Evolutionary conservation across 2,888 invertebrate genomes (phyloP), one percentile per base, ranked within the genome.

Genomic region (Drosophila maculinotata): DNA sequence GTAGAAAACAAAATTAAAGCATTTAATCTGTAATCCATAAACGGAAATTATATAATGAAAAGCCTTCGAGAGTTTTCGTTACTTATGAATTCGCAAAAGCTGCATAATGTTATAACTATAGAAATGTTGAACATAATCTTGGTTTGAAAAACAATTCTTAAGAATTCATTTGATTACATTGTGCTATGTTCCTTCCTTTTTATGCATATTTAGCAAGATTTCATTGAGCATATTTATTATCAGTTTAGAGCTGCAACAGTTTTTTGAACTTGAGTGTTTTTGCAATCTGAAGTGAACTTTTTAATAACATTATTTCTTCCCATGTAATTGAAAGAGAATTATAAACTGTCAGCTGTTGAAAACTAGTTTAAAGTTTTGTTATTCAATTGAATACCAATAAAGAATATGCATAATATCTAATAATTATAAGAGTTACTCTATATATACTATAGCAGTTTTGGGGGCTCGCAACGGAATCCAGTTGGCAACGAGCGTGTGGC

Each of bases 391-490:
- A 12, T 12, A 31, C 38, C 30, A 28, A 20, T 35, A 28, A 38
- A 44, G 12, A 17, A 38, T 57, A 39, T 36, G 30, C 44, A 48
- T 15, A 48, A 38, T 4, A 45, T 47, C 5, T 25, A 17, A 30
- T 56, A 25, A 10, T 14, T 23, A 8, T n/a, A 15, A 12, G n/a
- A 9, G 9, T 9, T 7, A 31, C 25, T 17, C 17, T 8, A 47
- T 28, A 47, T 28, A 28, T 28, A n/a, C 15, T 23, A 26, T 31
- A 31, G 20, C 20, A 26, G n/a, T 79, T 83, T 77, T 69, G 84
- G 88, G 87, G 85, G 85, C 88, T 86, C 79, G 85, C 70, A 74
- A 54, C 73, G 31, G 20, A 79, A 74, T 69, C 68, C 69, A 72
- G 69, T 67, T 64, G 58, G 52, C 77, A 66, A 62, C 79, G n/a